phyloP scores from a whole-genome alignment of 2,888 invertebrate genomes.

The Zeuzera pyrina region DNA sequence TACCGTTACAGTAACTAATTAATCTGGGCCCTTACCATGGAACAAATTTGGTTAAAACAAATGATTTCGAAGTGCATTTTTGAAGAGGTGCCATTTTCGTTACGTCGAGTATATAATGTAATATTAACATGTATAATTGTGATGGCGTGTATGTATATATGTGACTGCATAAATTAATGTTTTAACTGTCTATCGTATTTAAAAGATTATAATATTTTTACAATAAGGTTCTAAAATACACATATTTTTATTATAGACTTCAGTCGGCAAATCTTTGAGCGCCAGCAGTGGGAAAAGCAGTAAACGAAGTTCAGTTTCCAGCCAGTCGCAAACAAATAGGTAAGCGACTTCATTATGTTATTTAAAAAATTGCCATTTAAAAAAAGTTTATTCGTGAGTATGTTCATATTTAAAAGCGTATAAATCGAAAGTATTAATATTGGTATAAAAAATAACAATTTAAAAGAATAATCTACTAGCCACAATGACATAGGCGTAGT shows the following conservation, averaged over 20 bases:
- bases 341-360: constrained; percentile 28
- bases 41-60: too few relatives aligned
- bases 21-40: too few relatives aligned
- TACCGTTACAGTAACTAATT: too few relatives aligned
- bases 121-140: too few relatives aligned
- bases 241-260: constrained; percentile 38
- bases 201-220: too few relatives aligned
- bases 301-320: constrained; percentile 61
- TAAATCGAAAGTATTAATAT: constrained; percentile 3
- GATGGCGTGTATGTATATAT: too few relatives aligned
- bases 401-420: not conserved
- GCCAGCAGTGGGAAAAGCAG: constrained; percentile 61
- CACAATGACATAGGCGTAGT: constrained; percentile 22
- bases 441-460: constrained; percentile 3
- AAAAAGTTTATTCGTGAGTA: not conserved
- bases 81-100: too few relatives aligned
- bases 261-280: constrained; percentile 59
- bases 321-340: constrained; percentile 64
- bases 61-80: too few relatives aligned
- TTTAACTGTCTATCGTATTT: too few relatives aligned
- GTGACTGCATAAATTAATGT: too few relatives aligned
- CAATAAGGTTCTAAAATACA: too few relatives aligned
- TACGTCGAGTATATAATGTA: too few relatives aligned
- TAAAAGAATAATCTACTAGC: constrained; percentile 8
- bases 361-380: not conserved